A percentile compares a stretch with the other conserved stretches of the same genome.
phyloP scores from a whole-genome alignment of 2,797 vertebrate species.

The Myoxocephalus aenaeus region DNA sequence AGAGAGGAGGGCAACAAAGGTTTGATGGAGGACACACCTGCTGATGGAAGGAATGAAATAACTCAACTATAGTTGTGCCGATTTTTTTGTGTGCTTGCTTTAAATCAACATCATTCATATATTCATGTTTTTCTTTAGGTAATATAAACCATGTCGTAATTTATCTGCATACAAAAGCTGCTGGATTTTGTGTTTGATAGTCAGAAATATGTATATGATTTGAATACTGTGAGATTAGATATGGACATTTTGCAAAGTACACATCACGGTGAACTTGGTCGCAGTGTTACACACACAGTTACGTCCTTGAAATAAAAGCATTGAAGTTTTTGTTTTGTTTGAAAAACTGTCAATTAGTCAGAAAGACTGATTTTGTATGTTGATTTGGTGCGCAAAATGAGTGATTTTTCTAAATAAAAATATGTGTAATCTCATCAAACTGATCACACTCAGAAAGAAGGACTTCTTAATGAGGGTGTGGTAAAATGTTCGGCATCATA shows the following conservation, averaged over 20 bases:
- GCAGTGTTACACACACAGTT: background rate
- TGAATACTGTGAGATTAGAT: constrained; percentile 15
- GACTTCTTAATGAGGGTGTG: too few species aligned
- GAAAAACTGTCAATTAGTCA: background rate
- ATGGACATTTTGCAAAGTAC: constrained; percentile 5
- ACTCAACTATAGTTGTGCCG: background rate
- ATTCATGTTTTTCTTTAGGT: background rate
- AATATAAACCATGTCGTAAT: background rate
- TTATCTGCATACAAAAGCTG: background rate
- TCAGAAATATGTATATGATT: background rate
- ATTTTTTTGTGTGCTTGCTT: background rate
- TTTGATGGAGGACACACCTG: constrained; percentile 9
- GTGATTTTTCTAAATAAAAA: too few species aligned
- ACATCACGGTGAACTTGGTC: background rate
- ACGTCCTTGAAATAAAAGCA: background rate
- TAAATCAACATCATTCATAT: background rate
- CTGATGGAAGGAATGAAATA: background rate
- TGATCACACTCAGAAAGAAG: too few species aligned
- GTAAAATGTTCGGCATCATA: too few species aligned
- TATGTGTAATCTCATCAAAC: too few species aligned
- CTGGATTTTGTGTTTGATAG: background rate
- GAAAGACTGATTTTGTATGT: background rate
- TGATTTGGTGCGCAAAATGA: too few species aligned
- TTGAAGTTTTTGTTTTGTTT: background rate
- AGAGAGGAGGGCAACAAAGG: constrained; percentile 17